These are phyloP conservation scores for Helostoma temminkii DNA, from an alignment of 2,797 vertebrate genomes.

Conservation along the genomic window DNA sequence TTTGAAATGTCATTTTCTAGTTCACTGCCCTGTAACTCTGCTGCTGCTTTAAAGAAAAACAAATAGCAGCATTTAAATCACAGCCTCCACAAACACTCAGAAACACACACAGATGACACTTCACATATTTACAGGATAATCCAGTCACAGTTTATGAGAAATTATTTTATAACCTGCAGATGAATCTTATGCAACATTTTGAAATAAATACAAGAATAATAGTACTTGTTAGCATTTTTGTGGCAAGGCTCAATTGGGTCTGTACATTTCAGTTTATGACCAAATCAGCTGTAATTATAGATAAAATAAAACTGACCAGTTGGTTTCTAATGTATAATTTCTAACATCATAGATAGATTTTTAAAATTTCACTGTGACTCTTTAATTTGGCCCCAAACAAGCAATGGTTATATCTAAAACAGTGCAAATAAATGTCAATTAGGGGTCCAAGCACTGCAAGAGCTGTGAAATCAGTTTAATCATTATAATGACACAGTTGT, in stretches of 20 bases:
- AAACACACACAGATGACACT: constrained; percentile 28
- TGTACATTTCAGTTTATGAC: background rate
- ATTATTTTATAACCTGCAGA: background rate
- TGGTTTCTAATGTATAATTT: no score
- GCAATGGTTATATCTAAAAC: no score
- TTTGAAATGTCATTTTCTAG: constrained; percentile 90
- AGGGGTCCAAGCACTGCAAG: background rate
- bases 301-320: background rate
- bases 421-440: background rate
- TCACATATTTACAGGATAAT: constrained; percentile 39
- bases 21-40: constrained; percentile 86
- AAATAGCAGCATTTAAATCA: constrained; percentile 83
- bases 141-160: background rate
- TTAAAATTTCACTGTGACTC: no score
- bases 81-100: constrained; percentile 32
- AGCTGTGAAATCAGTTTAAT: background rate
- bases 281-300: background rate
- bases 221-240: no score
- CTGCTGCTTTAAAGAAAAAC: constrained; percentile 79
- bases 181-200: no score
- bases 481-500: background rate
- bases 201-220: no score
- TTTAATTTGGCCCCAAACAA: no score
- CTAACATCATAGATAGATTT: no score
- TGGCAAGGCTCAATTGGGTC: no score